phyloP scores from a whole-genome alignment of 1,140 invertebrate genomes.

The Kradibia gibbosae region DNA sequence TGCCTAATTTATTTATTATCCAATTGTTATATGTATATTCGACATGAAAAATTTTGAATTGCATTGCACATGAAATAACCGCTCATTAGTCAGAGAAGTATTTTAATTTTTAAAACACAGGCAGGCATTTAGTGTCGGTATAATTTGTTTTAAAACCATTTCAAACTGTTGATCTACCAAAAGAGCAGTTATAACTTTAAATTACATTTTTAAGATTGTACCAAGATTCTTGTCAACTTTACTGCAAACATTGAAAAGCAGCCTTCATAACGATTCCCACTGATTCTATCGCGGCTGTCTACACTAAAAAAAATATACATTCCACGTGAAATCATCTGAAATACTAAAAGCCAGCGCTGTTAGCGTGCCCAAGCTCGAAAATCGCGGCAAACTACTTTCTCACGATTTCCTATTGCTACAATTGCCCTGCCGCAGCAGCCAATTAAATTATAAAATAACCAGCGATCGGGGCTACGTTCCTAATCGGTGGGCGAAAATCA shows the following conservation, averaged over 20 bases:
- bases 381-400: background rate
- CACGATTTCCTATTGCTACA: background rate
- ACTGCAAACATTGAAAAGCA: constrained; percentile 4
- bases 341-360: background rate
- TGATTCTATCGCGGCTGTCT: background rate
- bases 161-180: constrained; percentile 6
- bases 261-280: background rate
- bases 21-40: too few relatives aligned
- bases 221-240: constrained; percentile 2
- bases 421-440: background rate
- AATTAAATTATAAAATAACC: too few relatives aligned
- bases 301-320: background rate
- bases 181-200: constrained; percentile 38
- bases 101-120: background rate
- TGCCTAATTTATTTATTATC: too few relatives aligned
- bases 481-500: background rate
- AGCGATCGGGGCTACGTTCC: too few relatives aligned
- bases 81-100: background rate
- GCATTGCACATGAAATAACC: too few relatives aligned
- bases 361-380: background rate
- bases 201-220: constrained; percentile 36
- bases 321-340: background rate
- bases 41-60: too few relatives aligned
- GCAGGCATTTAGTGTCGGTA: background rate
- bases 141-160: constrained; percentile 5